Evolutionary conservation across 2,113 vertebrate genomes (phyloP).

Genomic region (Colistium nudipinnis): DNA sequence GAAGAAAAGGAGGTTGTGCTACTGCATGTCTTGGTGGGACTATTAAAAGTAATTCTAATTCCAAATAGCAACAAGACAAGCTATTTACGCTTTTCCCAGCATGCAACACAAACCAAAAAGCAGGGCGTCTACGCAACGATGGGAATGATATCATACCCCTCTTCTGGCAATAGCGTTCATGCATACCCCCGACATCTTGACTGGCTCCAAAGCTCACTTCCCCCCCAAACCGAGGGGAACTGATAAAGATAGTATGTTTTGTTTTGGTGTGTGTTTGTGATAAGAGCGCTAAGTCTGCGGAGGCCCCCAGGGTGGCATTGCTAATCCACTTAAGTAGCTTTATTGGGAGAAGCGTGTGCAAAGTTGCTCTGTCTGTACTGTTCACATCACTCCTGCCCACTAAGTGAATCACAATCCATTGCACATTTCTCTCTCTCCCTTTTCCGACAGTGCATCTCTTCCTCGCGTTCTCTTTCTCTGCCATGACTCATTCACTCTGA

Average conservation of each 20-base stretch:
- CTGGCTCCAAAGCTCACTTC: conserved; percentile 32
- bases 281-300: conserved; percentile 67
- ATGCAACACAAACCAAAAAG: conserved; percentile 9
- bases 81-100: conserved; percentile 13
- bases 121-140: conserved; percentile 17
- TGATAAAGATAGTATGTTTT: conserved; percentile 69
- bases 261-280: conserved; percentile 73
- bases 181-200: conserved; percentile 51
- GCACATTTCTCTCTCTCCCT: conserved; percentile 37
- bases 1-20: too few relatives aligned
- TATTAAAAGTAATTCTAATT: too few relatives aligned
- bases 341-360: conserved; percentile 70
- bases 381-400: conserved; percentile 73
- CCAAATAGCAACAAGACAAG: conserved; percentile 54
- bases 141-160: conserved; percentile 16
- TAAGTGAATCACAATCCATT: conserved; percentile 66
- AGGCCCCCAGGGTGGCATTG: conserved; percentile 68
- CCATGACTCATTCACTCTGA: conserved; percentile 62
- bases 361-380: conserved; percentile 70
- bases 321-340: conserved; percentile 78
- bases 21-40: too few relatives aligned
- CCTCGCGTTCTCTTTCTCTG: conserved; percentile 4
- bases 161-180: conserved; percentile 4
- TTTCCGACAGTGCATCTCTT: conserved; percentile 5
- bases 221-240: conserved; percentile 28